phyloP scores from a whole-genome alignment of 2,888 invertebrate genomes.

The Hemicrepidius hirtus region DNA sequence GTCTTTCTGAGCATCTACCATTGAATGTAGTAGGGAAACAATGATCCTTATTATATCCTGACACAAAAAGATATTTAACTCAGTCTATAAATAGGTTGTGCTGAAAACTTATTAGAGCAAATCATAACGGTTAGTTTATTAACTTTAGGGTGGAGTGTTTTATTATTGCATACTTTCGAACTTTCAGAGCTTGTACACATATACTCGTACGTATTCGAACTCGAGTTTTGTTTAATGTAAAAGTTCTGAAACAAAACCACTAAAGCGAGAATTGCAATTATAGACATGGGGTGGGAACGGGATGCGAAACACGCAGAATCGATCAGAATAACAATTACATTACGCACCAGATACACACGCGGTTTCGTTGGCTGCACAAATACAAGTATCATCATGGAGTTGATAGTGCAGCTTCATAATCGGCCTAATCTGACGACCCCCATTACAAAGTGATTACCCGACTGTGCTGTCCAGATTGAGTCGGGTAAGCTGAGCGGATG shows the following conservation, averaged over 20 bases:
- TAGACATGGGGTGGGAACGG: background rate
- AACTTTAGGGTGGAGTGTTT: too few species aligned
- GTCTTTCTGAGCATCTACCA: too few species aligned
- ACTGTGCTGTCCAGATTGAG: slow-evolving; percentile 58
- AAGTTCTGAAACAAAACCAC: slow-evolving; percentile 5
- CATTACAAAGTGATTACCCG: slow-evolving; percentile 58
- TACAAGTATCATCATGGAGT: slow-evolving; percentile 34
- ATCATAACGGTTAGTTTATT: too few species aligned
- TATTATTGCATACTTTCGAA: too few species aligned
- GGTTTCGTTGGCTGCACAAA: slow-evolving; percentile 35
- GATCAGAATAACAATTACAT: slow-evolving; percentile 38
- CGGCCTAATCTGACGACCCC: slow-evolving; percentile 54
- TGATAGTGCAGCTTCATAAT: slow-evolving; percentile 51
- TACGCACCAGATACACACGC: slow-evolving; percentile 27
- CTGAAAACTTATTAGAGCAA: too few species aligned
- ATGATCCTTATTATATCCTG: too few species aligned
- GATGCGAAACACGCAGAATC: slow-evolving; percentile 4
- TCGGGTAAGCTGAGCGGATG: slow-evolving; percentile 56
- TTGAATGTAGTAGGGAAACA: too few species aligned
- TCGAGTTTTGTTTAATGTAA: background rate
- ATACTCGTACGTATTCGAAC: too few species aligned
- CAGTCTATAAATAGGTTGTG: too few species aligned
- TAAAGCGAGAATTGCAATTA: background rate
- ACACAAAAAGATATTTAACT: too few species aligned
- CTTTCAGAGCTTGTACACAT: too few species aligned